These are phyloP conservation scores for Pachycephala philippinensis DNA, from an alignment of 2,113 vertebrate genomes.

Conservation along the genomic window DNA sequence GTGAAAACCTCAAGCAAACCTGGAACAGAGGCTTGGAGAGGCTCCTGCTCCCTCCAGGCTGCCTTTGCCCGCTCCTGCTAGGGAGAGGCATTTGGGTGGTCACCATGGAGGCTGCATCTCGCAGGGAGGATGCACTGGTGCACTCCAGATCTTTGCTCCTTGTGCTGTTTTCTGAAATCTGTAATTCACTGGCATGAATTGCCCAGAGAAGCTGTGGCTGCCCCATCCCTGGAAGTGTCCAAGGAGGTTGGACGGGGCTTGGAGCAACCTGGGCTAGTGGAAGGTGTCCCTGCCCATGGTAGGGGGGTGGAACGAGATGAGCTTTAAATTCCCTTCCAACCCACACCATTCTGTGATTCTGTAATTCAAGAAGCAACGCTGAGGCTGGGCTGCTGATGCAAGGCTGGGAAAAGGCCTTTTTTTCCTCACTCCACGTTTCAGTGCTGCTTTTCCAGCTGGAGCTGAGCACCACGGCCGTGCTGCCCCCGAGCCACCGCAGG, in stretches of 20 bases:
- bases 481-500: not conserved
- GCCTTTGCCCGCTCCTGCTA: not conserved
- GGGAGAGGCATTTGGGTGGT: not conserved
- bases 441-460: not conserved
- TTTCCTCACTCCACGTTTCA: not conserved
- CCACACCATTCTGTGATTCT: not conserved
- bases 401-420: not conserved
- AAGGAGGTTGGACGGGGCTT: not conserved
- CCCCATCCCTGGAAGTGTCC: not conserved
- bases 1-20: not conserved
- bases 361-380: not conserved
- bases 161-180: not conserved
- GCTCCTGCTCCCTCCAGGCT: not conserved
- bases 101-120: rapidly evolving
- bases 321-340: not conserved
- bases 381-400: not conserved
- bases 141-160: not conserved
- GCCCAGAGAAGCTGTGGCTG: not conserved
- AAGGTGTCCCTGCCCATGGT: not conserved
- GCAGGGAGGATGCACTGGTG: not conserved
- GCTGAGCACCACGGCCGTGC: rapidly evolving
- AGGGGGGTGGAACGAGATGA: rapidly evolving
- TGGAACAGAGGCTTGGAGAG: not conserved
- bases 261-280: not conserved
- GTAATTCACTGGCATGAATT: not conserved